A percentile compares a stretch with the other conserved stretches of the same genome.
Evolutionary conservation across 2,888 invertebrate genomes (phyloP).

Genomic region (Oxycera nigricornis): DNA sequence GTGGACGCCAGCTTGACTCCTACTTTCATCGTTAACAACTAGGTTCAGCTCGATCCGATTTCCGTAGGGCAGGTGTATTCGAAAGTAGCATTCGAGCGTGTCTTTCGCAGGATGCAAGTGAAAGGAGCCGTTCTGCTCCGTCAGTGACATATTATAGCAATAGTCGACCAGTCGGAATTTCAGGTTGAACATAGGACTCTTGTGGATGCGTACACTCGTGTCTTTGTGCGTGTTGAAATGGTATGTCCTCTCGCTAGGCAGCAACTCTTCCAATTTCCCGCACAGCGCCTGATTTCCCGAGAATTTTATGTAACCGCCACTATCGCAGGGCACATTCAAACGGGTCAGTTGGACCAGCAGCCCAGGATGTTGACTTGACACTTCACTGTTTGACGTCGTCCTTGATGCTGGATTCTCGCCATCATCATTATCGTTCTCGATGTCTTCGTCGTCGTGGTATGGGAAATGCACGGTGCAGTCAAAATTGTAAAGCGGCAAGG

Average conservation of each 20-base stretch:
- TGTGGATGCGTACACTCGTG: conserved; percentile 67
- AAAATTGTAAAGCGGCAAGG: conserved; percentile 54
- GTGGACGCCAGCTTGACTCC: conserved; percentile 47
- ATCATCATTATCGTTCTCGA: conserved; percentile 46
- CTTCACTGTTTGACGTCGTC: background rate
- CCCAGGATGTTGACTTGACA: conserved; percentile 58
- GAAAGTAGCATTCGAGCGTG: conserved; percentile 71
- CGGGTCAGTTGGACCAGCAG: conserved; percentile 71
- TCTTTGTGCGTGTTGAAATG: conserved; percentile 66
- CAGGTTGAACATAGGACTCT: conserved; percentile 72
- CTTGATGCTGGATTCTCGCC: background rate
- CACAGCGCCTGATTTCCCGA: conserved; percentile 65
- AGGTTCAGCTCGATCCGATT: conserved; percentile 69
- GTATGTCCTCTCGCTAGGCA: conserved; percentile 66
- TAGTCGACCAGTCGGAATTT: conserved; percentile 73
- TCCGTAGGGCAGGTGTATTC: conserved; percentile 74
- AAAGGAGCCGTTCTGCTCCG: conserved; percentile 71
- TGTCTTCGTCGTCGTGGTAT: conserved; percentile 47
- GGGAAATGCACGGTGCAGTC: conserved; percentile 57
- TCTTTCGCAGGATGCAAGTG: conserved; percentile 67
- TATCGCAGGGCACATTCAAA: conserved; percentile 74
- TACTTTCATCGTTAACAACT: conserved; percentile 57
- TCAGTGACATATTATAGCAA: conserved; percentile 74
- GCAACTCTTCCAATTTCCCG: conserved; percentile 75
- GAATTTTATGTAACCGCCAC: conserved; percentile 69